phyloP scores from a whole-genome alignment of 2,797 vertebrate species.

The Pachyuromys duprasi region DNA sequence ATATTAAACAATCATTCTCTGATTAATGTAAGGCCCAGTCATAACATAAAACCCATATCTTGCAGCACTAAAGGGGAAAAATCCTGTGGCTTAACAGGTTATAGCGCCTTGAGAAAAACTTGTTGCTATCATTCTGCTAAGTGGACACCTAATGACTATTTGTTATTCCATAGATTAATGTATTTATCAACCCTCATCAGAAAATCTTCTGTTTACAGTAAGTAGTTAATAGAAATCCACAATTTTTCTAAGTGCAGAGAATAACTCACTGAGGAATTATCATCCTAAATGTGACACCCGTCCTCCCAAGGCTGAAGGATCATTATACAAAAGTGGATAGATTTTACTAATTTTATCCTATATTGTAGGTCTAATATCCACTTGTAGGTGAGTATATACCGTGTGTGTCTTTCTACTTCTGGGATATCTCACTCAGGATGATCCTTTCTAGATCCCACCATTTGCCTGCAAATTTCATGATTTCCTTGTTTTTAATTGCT shows the following conservation, averaged over 20 bases:
- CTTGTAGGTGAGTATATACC: too few relatives aligned
- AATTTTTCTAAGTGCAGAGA: background rate
- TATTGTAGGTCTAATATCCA: too few relatives aligned
- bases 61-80: background rate
- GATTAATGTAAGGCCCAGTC: background rate
- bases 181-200: background rate
- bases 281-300: too few relatives aligned
- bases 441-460: too few relatives aligned
- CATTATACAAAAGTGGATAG: background rate
- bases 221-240: background rate
- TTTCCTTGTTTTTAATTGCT: too few relatives aligned
- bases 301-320: background rate
- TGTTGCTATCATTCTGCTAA: background rate
- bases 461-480: too few relatives aligned
- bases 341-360: too few relatives aligned
- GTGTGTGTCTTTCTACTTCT: too few relatives aligned
- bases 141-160: background rate
- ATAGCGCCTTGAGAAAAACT: background rate
- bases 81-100: background rate
- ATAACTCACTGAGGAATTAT: background rate
- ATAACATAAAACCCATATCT: background rate
- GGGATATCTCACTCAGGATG: too few relatives aligned
- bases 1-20: background rate
- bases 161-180: background rate
- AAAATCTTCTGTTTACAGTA: background rate